Evolutionary conservation across 2,888 invertebrate species (phyloP).

Genomic region (Drosophila subsilvestris): DNA sequence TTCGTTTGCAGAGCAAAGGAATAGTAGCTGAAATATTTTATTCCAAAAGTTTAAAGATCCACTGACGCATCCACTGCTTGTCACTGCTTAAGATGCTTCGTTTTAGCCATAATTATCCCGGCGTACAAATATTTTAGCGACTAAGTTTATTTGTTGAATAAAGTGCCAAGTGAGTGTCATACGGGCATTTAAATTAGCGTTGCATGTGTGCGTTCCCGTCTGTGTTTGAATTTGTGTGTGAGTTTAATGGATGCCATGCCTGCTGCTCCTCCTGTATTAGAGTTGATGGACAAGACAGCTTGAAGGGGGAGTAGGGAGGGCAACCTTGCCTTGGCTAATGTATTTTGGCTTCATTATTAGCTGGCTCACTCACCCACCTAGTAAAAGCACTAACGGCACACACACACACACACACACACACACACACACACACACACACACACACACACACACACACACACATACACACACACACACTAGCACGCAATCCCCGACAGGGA

Average conservation of each 20-base stretch:
- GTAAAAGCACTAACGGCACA: background rate
- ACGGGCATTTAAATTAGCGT: background rate
- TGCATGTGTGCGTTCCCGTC: background rate
- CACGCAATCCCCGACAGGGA: slow-evolving; percentile 8
- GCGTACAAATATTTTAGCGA: background rate
- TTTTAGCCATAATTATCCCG: no score
- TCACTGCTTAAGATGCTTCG: no score
- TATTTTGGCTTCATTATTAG: slow-evolving; percentile 1
- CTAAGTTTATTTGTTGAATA: background rate
- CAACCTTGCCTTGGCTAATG: background rate
- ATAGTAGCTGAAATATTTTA: no score
- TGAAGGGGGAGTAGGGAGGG: background rate
- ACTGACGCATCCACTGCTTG: no score
- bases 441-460: background rate
- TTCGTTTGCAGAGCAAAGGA: no score
- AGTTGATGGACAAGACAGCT: background rate
- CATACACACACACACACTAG: background rate
- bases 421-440: background rate
- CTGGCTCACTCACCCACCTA: background rate
- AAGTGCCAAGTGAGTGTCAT: background rate
- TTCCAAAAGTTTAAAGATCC: no score
- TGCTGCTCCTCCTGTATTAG: background rate
- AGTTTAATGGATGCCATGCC: slow-evolving; percentile 1
- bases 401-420: background rate
- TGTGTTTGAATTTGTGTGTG: background rate